Evolutionary conservation across 2,797 vertebrate species (phyloP).

Genomic region (Urophycis tenuis): DNA sequence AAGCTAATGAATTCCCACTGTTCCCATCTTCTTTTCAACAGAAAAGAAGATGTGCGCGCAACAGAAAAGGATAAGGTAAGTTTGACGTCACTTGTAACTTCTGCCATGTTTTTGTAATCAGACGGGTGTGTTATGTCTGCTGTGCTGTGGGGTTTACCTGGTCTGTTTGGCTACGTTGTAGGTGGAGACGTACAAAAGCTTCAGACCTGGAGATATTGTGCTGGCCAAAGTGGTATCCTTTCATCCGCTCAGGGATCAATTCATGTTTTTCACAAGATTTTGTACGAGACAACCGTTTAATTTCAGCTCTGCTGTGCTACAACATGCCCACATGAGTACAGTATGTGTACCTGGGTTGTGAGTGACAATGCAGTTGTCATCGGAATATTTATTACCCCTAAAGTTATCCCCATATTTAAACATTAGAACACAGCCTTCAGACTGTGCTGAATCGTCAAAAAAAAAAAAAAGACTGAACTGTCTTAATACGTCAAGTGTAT

Average conservation of each 20-base stretch:
- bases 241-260: neutral
- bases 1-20: neutral
- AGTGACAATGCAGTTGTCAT: neutral
- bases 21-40: constrained; percentile 53
- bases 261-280: too few relatives aligned
- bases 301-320: neutral
- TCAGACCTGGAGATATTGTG: constrained; percentile 94
- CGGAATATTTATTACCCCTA: neutral
- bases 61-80: constrained; percentile 97
- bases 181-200: constrained; percentile 98
- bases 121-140: neutral
- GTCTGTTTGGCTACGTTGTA: constrained; percentile 44
- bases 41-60: constrained; percentile 93
- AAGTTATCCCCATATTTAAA: neutral
- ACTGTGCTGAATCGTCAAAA: neutral
- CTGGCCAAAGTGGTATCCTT: constrained; percentile 98
- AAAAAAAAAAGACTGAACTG: neutral
- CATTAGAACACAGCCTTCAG: neutral
- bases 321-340: too few relatives aligned
- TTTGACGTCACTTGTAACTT: neutral
- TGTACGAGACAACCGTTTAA: too few relatives aligned
- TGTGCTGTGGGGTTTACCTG: neutral
- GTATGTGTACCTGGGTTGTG: neutral
- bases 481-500: neutral
- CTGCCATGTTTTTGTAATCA: neutral